phyloP scores from a whole-genome alignment of 2,113 vertebrate genomes.

The Herpetotheres cachinnans region DNA sequence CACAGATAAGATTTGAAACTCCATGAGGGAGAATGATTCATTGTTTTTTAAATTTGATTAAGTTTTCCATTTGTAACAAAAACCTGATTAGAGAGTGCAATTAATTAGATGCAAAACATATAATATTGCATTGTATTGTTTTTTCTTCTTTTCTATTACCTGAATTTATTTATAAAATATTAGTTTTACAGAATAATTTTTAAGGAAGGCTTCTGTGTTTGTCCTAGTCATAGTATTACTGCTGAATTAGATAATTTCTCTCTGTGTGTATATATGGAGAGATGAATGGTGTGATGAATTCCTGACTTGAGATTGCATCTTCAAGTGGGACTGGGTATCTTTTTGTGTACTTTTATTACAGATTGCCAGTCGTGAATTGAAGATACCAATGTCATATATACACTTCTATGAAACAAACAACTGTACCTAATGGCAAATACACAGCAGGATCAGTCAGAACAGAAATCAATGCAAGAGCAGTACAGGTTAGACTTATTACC shows the following conservation, averaged over 20 bases:
- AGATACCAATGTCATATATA: constrained; percentile 73
- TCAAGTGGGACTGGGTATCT: background rate
- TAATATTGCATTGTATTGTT: background rate
- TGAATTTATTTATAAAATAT: background rate
- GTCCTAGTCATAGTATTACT: background rate
- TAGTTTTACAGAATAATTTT: background rate
- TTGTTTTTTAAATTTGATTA: background rate
- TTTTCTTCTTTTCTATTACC: background rate
- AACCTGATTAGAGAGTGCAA: background rate
- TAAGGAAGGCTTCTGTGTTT: background rate
- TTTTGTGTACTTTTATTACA: constrained; percentile 34
- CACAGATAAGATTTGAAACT: background rate
- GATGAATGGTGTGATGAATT: background rate
- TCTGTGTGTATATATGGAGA: background rate
- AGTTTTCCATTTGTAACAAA: background rate
- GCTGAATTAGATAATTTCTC: background rate
- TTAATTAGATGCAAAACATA: background rate
- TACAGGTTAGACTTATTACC: constrained; percentile 72
- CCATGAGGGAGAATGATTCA: background rate
- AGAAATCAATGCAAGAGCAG: constrained; percentile 84
- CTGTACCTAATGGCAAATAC: constrained; percentile 77
- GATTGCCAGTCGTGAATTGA: constrained; percentile 83
- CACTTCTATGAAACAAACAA: constrained; percentile 80
- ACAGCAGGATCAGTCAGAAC: constrained; percentile 80
- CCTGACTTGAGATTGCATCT: background rate